These are phyloP conservation scores for Enteromius paludinosus DNA, from an alignment of 2,797 vertebrate species.

Conservation along the genomic window DNA sequence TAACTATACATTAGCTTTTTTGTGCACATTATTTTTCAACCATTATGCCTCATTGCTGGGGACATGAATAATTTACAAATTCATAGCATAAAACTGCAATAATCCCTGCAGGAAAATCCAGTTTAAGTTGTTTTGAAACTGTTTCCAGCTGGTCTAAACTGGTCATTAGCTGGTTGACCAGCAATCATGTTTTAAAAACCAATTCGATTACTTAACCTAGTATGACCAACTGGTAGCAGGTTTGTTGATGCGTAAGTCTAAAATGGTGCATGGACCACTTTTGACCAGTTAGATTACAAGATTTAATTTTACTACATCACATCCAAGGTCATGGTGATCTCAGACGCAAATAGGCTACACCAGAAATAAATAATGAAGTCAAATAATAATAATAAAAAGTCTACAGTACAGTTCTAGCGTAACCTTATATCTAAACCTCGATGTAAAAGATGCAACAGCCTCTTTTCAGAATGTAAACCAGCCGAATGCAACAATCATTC, in stretches of 20 bases:
- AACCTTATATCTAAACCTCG: neutral
- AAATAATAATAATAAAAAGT: neutral
- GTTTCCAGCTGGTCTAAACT: neutral
- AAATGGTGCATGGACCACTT: neutral
- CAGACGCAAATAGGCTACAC: neutral
- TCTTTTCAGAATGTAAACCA: neutral
- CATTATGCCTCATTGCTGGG: too few species aligned
- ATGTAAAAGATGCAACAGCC: neutral
- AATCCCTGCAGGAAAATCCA: neutral
- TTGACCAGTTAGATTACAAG: neutral
- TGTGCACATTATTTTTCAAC: neutral
- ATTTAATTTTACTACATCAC: neutral
- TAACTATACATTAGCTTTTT: neutral
- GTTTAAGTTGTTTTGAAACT: neutral
- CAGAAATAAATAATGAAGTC: constrained; percentile 4
- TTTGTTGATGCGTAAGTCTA: constrained; percentile 15
- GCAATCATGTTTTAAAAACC: neutral
- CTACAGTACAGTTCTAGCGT: neutral
- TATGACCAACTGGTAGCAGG: neutral
- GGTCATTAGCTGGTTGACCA: constrained; percentile 1
- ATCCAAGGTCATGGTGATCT: constrained; percentile 38
- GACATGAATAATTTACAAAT: neutral
- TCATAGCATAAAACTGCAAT: neutral
- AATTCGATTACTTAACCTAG: neutral
- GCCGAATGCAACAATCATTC: neutral